phyloP scores from a whole-genome alignment of 1,140 invertebrate species.

The Drosophila pachea region DNA sequence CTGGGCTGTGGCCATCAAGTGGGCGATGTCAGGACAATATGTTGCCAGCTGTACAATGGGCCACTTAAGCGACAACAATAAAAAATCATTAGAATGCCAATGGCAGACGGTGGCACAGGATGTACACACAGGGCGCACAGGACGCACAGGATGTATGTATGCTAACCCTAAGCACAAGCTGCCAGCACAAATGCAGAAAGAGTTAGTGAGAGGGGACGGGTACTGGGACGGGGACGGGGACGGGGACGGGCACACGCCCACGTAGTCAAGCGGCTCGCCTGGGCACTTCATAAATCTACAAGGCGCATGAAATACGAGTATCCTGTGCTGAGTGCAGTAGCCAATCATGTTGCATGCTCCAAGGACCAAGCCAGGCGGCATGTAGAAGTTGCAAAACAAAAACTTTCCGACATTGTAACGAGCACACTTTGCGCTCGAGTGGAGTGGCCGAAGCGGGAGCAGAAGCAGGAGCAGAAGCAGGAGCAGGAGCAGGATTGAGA shows the following conservation, averaged over 20 bases:
- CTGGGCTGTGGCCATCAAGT: slow-evolving; percentile 27
- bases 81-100: slow-evolving; percentile 75
- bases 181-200: neutral
- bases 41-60: slow-evolving; percentile 73
- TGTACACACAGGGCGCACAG: slow-evolving; percentile 24
- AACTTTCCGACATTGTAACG: slow-evolving; percentile 49
- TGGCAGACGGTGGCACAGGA: slow-evolving; percentile 41
- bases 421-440: slow-evolving; percentile 10
- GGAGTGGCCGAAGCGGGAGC: neutral
- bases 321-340: slow-evolving; percentile 62
- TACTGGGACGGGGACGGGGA: neutral
- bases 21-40: slow-evolving; percentile 57
- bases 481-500: neutral
- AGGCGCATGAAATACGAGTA: slow-evolving; percentile 74
- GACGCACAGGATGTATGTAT: slow-evolving; percentile 32
- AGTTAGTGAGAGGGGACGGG: neutral
- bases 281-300: slow-evolving; percentile 71
- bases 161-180: slow-evolving; percentile 15
- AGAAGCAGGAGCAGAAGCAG: neutral
- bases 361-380: slow-evolving; percentile 16
- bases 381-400: slow-evolving; percentile 35
- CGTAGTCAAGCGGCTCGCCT: slow-evolving; percentile 25
- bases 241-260: slow-evolving; percentile 7
- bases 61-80: slow-evolving; percentile 74
- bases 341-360: slow-evolving; percentile 67